Conservation (phyloP, 64 coral and sea anemone genomes). For the Pocillopora verrucosa region DNA sequence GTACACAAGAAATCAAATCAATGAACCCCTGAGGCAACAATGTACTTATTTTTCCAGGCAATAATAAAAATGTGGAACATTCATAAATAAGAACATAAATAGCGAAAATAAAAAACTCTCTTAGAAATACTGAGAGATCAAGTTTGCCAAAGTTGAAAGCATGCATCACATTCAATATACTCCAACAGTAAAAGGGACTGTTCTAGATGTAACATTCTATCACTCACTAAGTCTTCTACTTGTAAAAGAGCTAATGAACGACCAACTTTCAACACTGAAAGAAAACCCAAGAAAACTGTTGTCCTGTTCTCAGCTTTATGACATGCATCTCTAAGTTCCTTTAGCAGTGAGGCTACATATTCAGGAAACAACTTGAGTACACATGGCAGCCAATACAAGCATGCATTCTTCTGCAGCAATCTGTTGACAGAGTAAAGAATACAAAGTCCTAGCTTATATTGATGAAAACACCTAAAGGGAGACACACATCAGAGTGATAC, state of each 20-base stretch:
- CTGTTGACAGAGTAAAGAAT: not conserved
- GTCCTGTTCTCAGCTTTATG: not conserved
- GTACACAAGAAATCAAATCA: too few relatives aligned
- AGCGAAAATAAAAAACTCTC: too few relatives aligned
- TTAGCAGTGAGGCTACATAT: constrained; percentile 7
- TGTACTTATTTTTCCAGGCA: too few relatives aligned
- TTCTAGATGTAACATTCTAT: not conserved
- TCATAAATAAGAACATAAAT: too few relatives aligned
- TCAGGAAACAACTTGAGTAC: constrained; percentile 47
- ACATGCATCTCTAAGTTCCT: not conserved
- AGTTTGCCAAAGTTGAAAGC: not conserved
- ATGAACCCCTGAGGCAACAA: too few relatives aligned
- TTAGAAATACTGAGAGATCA: too few relatives aligned
- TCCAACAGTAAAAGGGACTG: not conserved
- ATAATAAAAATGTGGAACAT: too few relatives aligned
- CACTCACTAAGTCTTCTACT: not conserved
- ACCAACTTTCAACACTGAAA: not conserved
- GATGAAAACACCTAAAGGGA: too few relatives aligned
- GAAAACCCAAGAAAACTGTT: not conserved
- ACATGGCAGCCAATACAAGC: constrained; percentile 60
- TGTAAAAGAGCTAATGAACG: constrained; percentile 7
- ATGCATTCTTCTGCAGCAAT: constrained; percentile 46
- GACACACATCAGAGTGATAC: too few relatives aligned
- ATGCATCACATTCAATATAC: not conserved
- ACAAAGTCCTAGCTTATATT: not conserved